Conservation (phyloP, 1,140 invertebrate species). For the Archivesica marissinica region DNA sequence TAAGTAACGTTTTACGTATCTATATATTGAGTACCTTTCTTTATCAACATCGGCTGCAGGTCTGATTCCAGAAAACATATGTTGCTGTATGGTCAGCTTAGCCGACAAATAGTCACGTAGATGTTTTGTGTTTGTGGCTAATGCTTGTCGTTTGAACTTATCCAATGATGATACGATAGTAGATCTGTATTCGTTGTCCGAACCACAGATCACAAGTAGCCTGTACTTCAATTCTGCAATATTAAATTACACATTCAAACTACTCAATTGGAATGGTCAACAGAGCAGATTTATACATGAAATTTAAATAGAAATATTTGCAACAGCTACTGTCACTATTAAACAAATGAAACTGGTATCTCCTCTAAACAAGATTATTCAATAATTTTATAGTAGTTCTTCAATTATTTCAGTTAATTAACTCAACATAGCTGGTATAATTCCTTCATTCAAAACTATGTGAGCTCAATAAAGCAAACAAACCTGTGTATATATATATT, state of each 20-base stretch:
- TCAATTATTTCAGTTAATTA: too few species aligned
- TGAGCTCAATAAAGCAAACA: too few species aligned
- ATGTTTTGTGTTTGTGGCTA: conserved; percentile 34
- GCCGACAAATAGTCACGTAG: conserved; percentile 59
- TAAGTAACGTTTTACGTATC: background rate
- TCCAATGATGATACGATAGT: conserved; percentile 73
- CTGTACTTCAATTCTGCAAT: conserved; percentile 52
- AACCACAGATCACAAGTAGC: conserved; percentile 72
- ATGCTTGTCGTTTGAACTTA: conserved; percentile 62
- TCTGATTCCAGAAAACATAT: background rate
- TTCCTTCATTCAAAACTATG: too few species aligned
- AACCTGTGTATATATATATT: too few species aligned
- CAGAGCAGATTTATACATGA: background rate
- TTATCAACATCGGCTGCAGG: conserved; percentile 60
- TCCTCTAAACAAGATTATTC: too few species aligned
- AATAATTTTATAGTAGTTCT: too few species aligned
- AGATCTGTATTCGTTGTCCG: conserved; percentile 72
- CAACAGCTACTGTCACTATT: background rate
- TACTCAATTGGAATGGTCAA: background rate
- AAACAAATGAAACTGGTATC: background rate
- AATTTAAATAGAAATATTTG: background rate
- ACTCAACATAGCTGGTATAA: too few species aligned
- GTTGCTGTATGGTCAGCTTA: conserved; percentile 47
- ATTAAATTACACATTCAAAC: background rate
- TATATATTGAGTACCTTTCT: conserved; percentile 50